These are phyloP conservation scores for Morpho achilles DNA, from an alignment of 2,888 invertebrate genomes.

Conservation along the genomic window DNA sequence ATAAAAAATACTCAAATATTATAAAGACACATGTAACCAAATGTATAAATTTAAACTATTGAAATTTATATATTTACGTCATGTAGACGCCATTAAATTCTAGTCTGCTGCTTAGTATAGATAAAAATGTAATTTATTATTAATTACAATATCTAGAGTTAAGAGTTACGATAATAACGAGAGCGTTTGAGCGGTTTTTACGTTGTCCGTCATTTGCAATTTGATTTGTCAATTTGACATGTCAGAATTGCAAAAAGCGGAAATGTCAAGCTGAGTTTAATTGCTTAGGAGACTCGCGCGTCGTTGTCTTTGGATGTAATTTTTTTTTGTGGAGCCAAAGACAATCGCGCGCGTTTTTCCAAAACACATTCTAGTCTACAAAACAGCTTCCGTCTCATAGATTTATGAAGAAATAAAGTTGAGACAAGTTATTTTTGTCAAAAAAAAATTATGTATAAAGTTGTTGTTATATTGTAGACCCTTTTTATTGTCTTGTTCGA, in stretches of 20 bases:
- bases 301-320: constrained; percentile 27
- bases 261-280: constrained; percentile 33
- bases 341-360: constrained; percentile 34
- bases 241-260: constrained; percentile 26
- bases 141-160: constrained; percentile 45
- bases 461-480: constrained; percentile 43
- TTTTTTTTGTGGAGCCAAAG: constrained; percentile 6
- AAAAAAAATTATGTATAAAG: constrained; percentile 46
- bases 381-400: constrained; percentile 61
- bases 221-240: constrained; percentile 18
- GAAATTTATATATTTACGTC: constrained; percentile 35
- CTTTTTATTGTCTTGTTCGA: constrained; percentile 33
- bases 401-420: constrained; percentile 33
- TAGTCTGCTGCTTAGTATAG: constrained; percentile 70
- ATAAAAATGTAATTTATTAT: constrained; percentile 45
- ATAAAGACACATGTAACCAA: constrained; percentile 29
- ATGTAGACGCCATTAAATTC: constrained; percentile 69
- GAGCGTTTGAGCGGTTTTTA: constrained; percentile 41
- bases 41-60: constrained; percentile 43
- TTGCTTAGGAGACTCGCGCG: constrained; percentile 39
- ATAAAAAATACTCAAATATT: constrained; percentile 27
- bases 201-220: constrained; percentile 30
- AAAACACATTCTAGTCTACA: constrained; percentile 54
- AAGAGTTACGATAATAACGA: constrained; percentile 47
- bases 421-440: constrained; percentile 59